Percentiles rank a stretch among this genome's conserved stretches.
Conservation (phyloP, 2,113 vertebrate genomes). For the Megatriorchis doriae region DNA sequence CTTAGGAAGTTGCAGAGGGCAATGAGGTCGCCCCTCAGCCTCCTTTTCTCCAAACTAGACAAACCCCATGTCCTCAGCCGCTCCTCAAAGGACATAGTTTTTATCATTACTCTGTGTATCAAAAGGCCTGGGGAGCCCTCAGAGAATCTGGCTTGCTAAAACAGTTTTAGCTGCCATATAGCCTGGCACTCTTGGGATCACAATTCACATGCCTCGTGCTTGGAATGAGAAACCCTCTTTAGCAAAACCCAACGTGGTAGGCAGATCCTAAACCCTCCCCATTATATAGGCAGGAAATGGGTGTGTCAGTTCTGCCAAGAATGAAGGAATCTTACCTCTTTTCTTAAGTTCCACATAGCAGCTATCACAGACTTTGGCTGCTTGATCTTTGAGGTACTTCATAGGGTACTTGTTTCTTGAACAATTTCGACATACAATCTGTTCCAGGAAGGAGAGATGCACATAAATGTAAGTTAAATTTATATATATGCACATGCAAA, state of each 20-base stretch:
- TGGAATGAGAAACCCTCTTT: background rate
- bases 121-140: background rate
- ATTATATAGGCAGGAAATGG: background rate
- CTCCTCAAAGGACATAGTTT: background rate
- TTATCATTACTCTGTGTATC: background rate
- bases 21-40: background rate
- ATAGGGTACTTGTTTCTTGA: conserved; percentile 93
- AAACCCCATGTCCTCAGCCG: background rate
- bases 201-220: background rate
- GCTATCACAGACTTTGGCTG: conserved; percentile 94
- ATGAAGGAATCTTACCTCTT: conserved; percentile 71
- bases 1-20: background rate
- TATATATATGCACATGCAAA: background rate
- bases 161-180: background rate
- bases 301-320: background rate
- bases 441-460: background rate
- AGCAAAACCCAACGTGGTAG: background rate
- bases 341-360: conserved; percentile 89
- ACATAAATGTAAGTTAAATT: background rate
- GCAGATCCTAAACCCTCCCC: background rate
- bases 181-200: background rate
- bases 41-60: background rate
- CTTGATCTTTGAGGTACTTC: conserved; percentile 92
- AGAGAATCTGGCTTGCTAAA: background rate
- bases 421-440: conserved; percentile 96